Percentiles rank a stretch among this genome's conserved stretches.
phyloP scores from a whole-genome alignment of 2,888 invertebrate genomes.

The Harpagoxenus sublaevis region DNA sequence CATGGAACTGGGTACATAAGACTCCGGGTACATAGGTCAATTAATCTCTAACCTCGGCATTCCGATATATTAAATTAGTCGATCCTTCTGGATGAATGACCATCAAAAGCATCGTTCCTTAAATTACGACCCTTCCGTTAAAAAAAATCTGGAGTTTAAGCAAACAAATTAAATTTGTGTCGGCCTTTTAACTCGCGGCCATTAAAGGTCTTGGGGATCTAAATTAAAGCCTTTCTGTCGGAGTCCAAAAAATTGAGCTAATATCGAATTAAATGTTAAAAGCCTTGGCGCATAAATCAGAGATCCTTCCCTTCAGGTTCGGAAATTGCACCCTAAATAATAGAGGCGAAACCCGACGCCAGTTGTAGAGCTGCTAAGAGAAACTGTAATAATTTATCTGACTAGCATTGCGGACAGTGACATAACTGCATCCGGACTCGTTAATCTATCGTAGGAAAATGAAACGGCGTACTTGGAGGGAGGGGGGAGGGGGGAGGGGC shows the following conservation, averaged over 20 bases:
- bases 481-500: background rate
- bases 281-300: slow-evolving; percentile 7
- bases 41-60: slow-evolving; percentile 16
- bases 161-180: slow-evolving; percentile 22
- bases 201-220: slow-evolving; percentile 19
- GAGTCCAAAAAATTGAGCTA: slow-evolving; percentile 7
- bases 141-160: slow-evolving; percentile 1
- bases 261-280: slow-evolving; percentile 31
- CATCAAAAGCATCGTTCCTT: background rate
- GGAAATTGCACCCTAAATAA: slow-evolving; percentile 11
- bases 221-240: slow-evolving; percentile 6
- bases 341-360: background rate
- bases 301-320: slow-evolving; percentile 9
- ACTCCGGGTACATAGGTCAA: background rate
- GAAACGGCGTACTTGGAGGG: background rate
- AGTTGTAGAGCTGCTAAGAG: slow-evolving; percentile 32
- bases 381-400: slow-evolving; percentile 65
- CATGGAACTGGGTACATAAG: background rate
- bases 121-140: background rate
- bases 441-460: slow-evolving; percentile 60
- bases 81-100: background rate
- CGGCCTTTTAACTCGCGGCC: slow-evolving; percentile 7
- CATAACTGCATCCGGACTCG: slow-evolving; percentile 42
- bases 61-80: slow-evolving; percentile 30
- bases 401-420: slow-evolving; percentile 47